Percentiles rank a stretch among this genome's conserved stretches.
phyloP scores from a whole-genome alignment of 1,140 invertebrate species.

The Lordiphosa stackelbergi region DNA sequence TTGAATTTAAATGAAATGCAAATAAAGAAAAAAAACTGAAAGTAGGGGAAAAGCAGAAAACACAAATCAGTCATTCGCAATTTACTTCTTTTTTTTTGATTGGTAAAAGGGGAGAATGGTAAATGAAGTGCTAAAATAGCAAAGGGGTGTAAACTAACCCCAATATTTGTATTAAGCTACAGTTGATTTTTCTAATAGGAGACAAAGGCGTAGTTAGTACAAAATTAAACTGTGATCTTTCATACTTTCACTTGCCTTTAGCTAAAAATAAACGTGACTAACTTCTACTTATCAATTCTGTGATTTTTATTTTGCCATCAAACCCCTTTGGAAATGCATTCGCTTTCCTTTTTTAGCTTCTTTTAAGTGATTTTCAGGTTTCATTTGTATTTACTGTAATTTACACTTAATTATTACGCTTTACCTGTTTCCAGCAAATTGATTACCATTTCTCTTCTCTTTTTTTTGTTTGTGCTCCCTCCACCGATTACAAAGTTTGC shows the following conservation, averaged over 20 bases:
- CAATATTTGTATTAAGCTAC: constrained; percentile 23
- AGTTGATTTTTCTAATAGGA: background rate
- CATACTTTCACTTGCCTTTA: too few species aligned
- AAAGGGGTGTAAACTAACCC: constrained; percentile 30
- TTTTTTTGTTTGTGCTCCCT: constrained; percentile 7
- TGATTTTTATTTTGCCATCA: background rate
- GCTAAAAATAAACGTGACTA: too few species aligned
- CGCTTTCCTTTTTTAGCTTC: background rate
- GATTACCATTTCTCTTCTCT: constrained; percentile 9
- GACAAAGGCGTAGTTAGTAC: background rate
- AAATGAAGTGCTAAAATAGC: constrained; percentile 1
- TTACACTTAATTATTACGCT: constrained; percentile 34
- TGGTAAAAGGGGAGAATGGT: constrained; percentile 7
- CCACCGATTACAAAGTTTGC: constrained; percentile 1
- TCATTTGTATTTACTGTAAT: constrained; percentile 19
- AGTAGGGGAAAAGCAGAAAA: constrained; percentile 26
- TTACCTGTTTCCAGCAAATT: constrained; percentile 22
- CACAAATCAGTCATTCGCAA: constrained; percentile 36
- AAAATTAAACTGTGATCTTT: too few species aligned
- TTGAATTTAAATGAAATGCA: constrained; percentile 70
- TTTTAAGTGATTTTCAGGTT: constrained; percentile 28
- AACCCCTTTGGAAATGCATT: background rate
- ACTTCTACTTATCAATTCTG: background rate
- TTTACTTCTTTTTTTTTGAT: constrained; percentile 50
- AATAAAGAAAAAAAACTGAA: constrained; percentile 44